Conservation (phyloP, 2,888 invertebrate genomes). For the Disparrhopalites patrizii region DNA sequence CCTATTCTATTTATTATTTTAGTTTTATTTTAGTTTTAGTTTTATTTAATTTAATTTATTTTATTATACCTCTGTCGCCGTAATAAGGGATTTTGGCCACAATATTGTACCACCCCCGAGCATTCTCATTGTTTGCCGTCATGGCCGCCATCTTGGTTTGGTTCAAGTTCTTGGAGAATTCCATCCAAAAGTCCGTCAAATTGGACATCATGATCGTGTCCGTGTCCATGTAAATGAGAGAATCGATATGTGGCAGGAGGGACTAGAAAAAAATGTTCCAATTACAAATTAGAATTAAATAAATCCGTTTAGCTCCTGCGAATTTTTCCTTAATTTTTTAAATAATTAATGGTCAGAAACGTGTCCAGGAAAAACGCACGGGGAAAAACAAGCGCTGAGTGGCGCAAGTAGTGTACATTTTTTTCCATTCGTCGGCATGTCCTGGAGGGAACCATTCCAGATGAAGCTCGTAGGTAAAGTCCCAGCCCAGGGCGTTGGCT, state of each 20-base stretch:
- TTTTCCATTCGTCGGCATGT: conserved; percentile 61
- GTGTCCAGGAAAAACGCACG: conserved; percentile 55
- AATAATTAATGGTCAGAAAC: too few species aligned
- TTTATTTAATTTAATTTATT: neutral
- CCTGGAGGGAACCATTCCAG: conserved; percentile 20
- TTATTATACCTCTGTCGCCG: neutral
- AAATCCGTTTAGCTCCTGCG: neutral
- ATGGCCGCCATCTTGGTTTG: conserved; percentile 80
- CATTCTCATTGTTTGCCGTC: conserved; percentile 84
- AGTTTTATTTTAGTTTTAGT: neutral
- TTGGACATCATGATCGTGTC: conserved; percentile 85
- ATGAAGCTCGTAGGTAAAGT: conserved; percentile 16
- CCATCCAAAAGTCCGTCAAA: conserved; percentile 75
- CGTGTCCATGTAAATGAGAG: conserved; percentile 86
- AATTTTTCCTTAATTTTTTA: neutral
- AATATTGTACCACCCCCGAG: conserved; percentile 94
- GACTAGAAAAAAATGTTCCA: conserved; percentile 18
- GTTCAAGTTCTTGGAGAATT: conserved; percentile 72
- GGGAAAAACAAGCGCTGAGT: conserved; percentile 89
- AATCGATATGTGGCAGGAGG: conserved; percentile 62
- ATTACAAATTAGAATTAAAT: too few species aligned
- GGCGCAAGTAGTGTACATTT: conserved; percentile 89
- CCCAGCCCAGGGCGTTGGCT: conserved; percentile 2
- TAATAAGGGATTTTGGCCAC: conserved; percentile 15
- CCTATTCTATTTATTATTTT: too few species aligned